Evolutionary conservation across 2,113 vertebrate genomes (phyloP).

Genomic region (Etia nguti): DNA sequence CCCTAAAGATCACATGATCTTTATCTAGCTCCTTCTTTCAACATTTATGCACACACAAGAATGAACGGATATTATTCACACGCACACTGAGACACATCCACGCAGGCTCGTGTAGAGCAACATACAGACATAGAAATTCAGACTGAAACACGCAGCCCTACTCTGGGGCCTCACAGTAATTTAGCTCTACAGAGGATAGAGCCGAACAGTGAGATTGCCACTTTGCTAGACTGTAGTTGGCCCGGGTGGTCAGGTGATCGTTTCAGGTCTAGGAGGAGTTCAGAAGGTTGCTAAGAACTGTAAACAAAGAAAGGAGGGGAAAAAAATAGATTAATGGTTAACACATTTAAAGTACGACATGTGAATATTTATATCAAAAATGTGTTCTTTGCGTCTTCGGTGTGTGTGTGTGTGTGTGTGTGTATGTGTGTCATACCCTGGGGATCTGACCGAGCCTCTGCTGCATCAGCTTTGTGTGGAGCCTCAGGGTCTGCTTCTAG

Average conservation of each 20-base stretch:
- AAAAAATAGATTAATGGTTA: background rate
- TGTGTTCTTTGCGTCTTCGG: background rate
- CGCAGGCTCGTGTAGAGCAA: background rate
- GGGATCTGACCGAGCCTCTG: constrained; percentile 61
- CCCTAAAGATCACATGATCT: constrained; percentile 16
- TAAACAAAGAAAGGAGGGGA: background rate
- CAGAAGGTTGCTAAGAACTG: constrained; percentile 63
- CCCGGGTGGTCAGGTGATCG: constrained; percentile 30
- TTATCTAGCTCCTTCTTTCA: background rate
- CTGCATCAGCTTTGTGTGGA: constrained; percentile 53
- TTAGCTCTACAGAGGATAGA: constrained; percentile 29
- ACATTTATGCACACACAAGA: background rate
- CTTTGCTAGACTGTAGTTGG: constrained; percentile 44
- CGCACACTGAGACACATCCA: background rate
- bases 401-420: background rate
- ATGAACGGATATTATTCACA: background rate
- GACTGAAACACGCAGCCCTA: constrained; percentile 28
- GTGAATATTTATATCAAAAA: background rate
- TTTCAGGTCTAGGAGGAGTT: constrained; percentile 48
- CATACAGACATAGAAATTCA: background rate
- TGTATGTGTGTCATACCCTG: constrained; percentile 53
- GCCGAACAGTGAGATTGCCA: constrained; percentile 54
- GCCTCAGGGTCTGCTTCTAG: constrained; percentile 61
- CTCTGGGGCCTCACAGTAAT: constrained; percentile 58
- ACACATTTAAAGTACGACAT: background rate